Base-by-base conservation (phyloP, 2,888 invertebrate genomes). In the Drosophila histrio region DNA sequence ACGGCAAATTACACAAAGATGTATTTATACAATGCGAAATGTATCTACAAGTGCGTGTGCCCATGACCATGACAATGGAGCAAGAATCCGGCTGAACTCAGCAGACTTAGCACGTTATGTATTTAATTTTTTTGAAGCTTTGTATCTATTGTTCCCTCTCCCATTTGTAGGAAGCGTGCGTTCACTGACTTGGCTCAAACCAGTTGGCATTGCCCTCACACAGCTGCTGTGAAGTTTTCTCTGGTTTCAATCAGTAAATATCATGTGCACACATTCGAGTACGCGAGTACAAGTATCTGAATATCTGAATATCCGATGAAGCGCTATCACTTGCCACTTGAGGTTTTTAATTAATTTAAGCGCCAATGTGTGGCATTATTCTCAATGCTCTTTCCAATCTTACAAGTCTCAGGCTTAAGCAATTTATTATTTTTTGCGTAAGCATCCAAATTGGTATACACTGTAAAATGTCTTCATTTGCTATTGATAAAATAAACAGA, bases 201-300 rank as follows among this genome's bases (percentile, higher is more conserved):
- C 83, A 77, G 72, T 79, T 79, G 60, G 17, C 63, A 66, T 66
- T 67, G 80, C 58, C 53, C 58, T 60, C 54, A 46, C 53, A 59
- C 75, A 66, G 81, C 58, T 69, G 53, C 28, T 57, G 34, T 60
- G 44, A 64, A 62, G 74, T 60, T 74, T 60, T 46, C 57, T 43
- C 64, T 71, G 64, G 64, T 73, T 77, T 69, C 58, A 69, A 77
- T 71, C 63, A 61, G 72, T 61, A 59, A 47, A 57, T 50, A 41
- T 36, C 36, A 56, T 21, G 38, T 47, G 17, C 24, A 43, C 36
- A 61, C 24, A 32, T 30, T 13, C n/a, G 26, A 39, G 17, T 36
- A n/a, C 36, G 13, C 15, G 8, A 1, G n/a, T 22, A 26, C 13
- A 24, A 32, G 15, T 30, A 22, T 41, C 43, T 39, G 22, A 41